Evolutionary conservation across 2,113 vertebrate genomes (phyloP), one percentile per base, ranked within the genome.

Genomic region (Halichoerus grypus): DNA sequence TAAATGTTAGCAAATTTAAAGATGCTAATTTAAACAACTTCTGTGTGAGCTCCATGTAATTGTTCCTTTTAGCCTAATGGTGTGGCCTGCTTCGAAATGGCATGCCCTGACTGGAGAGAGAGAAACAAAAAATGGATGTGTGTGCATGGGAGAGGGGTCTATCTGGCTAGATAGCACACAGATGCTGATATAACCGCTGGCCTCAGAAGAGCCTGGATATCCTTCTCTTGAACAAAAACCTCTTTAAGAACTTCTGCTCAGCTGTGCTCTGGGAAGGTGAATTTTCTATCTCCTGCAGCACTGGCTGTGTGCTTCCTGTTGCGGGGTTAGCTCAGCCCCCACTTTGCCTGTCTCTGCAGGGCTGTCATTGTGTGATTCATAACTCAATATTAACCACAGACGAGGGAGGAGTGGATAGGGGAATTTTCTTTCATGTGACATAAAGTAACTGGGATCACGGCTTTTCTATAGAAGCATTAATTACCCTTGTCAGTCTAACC

Each of bases 361-460:
- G 80, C 94, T 98, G 95, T 96, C 93, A 97, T 31, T 93, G 77
- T 0, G 1, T 95, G 93, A 97, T 97, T 98, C 97, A 97, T 96
- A 97, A 92, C 96, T 98, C 98, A 97, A 81, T 97, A 94, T 97
- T 98, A 98, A 96, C 91, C 79, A 49, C 95, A 97, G 95, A 96
- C 87, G 39, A 96, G 94, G 95, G 95, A 92, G 97, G 91, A 94
- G 93, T 96, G 42, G 61, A 53, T 76, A 96, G 55, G 80, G 76
- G 83, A 83, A 67, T 89, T 97, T 98, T 97, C 91, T 96, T 97
- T 97, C 95, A 91, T 83, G 91, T 71, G 94, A 93, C 95, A 97
- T 11, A 94, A 94, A 94, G 94, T 79, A 96, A 88, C 72, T 46
- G 24, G 24, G 46, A 93, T 55, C 94, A 85, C 80, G 76, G 22